Conservation (phyloP, 2,797 vertebrate genomes). For the Parambassis ranga region DNA sequence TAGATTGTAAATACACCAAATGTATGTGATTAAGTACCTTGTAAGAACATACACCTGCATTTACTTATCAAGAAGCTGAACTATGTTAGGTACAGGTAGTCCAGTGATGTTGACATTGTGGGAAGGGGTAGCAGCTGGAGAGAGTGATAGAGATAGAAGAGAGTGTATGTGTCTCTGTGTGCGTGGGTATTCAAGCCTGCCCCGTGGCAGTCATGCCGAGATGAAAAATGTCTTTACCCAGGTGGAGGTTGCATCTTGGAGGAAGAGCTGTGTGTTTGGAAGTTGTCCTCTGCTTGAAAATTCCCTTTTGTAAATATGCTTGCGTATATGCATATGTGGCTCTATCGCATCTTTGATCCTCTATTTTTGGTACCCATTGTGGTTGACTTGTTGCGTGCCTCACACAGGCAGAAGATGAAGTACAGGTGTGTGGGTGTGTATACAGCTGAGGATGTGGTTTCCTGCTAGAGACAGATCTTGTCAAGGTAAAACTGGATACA, state of each 20-base stretch:
- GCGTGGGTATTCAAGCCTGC: conserved; percentile 35
- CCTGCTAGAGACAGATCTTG: conserved; percentile 35
- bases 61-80: conserved; percentile 20
- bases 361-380: conserved; percentile 33
- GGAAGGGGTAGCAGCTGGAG: conserved; percentile 56
- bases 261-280: conserved; percentile 11
- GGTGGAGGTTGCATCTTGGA: conserved; percentile 39
- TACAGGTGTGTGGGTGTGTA: conserved; percentile 48
- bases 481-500: conserved; percentile 50
- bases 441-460: conserved; percentile 40
- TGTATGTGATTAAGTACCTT: conserved; percentile 40
- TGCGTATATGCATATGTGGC: conserved; percentile 9
- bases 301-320: conserved; percentile 29
- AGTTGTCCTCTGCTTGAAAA: conserved; percentile 34
- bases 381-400: conserved; percentile 39
- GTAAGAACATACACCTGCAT: conserved; percentile 38
- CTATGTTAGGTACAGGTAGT: neutral
- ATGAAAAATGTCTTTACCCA: conserved; percentile 60
- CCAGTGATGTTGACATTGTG: conserved; percentile 11
- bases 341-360: conserved; percentile 35
- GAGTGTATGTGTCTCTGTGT: conserved; percentile 6
- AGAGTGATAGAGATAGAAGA: conserved; percentile 2
- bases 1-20: conserved; percentile 40
- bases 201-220: conserved; percentile 46
- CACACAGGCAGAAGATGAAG: conserved; percentile 33